Conservation (phyloP, 2,797 vertebrate species). For the Tauraco hartlaubi region DNA sequence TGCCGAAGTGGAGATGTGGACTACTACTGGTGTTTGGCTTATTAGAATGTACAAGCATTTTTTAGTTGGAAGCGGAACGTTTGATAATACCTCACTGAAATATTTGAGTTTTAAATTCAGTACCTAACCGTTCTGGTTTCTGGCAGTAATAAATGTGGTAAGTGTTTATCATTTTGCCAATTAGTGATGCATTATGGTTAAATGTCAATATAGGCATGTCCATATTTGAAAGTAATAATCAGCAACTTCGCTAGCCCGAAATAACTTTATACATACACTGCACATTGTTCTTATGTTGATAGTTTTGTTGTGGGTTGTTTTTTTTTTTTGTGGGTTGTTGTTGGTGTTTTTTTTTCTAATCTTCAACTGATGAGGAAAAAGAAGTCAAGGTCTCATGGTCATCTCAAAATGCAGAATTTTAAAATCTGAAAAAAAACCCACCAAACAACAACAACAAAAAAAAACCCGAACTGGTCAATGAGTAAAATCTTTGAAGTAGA, state of each 20-base stretch:
- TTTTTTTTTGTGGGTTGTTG: background rate
- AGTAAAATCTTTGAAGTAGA: background rate
- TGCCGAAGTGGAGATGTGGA: background rate
- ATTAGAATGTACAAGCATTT: background rate
- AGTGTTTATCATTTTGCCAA: background rate
- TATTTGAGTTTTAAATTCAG: background rate
- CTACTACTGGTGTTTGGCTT: background rate
- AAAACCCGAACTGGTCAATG: background rate
- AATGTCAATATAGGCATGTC: background rate
- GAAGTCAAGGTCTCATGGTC: background rate
- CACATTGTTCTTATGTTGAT: background rate
- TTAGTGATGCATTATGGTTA: background rate
- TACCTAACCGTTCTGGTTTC: background rate
- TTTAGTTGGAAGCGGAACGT: background rate
- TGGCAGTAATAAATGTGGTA: background rate
- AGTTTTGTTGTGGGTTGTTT: background rate
- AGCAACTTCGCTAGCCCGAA: background rate
- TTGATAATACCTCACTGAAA: background rate
- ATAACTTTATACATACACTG: background rate
- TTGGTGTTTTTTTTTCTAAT: background rate
- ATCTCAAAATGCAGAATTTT: background rate
- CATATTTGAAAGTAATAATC: background rate
- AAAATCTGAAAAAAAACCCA: background rate
- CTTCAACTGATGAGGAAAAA: background rate
- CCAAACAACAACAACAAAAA: too few relatives aligned